Evolutionary conservation across 2,797 vertebrate species (phyloP).

Genomic region (Galago senegalensis): DNA sequence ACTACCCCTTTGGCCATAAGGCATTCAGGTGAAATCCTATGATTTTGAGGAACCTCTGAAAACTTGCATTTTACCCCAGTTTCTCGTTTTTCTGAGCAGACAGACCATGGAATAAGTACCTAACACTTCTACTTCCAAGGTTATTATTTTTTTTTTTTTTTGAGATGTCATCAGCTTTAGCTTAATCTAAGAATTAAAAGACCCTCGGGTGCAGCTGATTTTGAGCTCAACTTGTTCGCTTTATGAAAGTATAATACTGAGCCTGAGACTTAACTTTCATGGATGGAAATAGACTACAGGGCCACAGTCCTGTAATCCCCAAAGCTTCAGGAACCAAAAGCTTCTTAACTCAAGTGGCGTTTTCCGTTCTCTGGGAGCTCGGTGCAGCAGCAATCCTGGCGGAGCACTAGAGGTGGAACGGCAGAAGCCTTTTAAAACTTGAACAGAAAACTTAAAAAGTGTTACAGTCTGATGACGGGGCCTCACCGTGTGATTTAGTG

Average conservation of each 20-base stretch:
- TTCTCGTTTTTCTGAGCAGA: neutral
- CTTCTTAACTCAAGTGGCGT: conserved; percentile 58
- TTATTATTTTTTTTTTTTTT: neutral
- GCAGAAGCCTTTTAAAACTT: neutral
- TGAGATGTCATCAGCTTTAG: neutral
- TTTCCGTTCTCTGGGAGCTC: neutral
- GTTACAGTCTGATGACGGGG: neutral
- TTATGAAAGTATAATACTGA: conserved; percentile 13
- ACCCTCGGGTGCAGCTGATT: neutral
- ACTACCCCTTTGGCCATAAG: no score
- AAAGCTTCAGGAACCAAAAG: conserved; percentile 65
- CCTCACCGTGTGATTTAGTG: neutral
- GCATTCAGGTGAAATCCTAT: neutral
- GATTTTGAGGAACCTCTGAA: neutral
- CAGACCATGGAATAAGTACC: neutral
- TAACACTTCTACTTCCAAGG: neutral
- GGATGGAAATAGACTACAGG: conserved; percentile 55
- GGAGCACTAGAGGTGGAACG: neutral
- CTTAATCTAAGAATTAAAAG: conserved; percentile 34
- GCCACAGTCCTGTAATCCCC: conserved; percentile 69
- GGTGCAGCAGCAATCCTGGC: neutral
- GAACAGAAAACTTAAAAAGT: neutral
- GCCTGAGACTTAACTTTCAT: conserved; percentile 53
- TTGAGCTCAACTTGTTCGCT: neutral
- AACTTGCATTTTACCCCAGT: neutral